phyloP scores from a whole-genome alignment of 2,888 invertebrate genomes.

The Hirtodrosophila alboralis region DNA sequence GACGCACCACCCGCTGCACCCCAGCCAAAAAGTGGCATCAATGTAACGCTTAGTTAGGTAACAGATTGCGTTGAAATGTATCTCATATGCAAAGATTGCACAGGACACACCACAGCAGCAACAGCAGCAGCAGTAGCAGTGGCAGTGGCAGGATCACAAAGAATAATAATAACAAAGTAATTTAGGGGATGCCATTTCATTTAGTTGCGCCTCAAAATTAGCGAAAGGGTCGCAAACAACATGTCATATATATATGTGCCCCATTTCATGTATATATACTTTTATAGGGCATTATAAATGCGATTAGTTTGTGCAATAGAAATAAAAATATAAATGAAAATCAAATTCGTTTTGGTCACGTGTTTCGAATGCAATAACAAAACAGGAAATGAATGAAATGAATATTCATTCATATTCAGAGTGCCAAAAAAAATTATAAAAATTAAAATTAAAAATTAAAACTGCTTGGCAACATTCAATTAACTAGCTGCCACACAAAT shows the following conservation, averaged over 20 bases:
- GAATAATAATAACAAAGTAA: conserved; percentile 9
- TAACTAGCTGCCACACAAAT: conserved; percentile 65
- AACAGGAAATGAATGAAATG: conserved; percentile 39
- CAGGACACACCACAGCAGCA: conserved; percentile 27
- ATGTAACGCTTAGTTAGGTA: conserved; percentile 80
- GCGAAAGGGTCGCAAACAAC: conserved; percentile 69
- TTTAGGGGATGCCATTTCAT: conserved; percentile 60
- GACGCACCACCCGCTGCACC: conserved; percentile 36
- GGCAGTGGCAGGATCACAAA: conserved; percentile 10
- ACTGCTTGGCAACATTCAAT: conserved; percentile 46
- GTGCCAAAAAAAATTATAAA: conserved; percentile 16
- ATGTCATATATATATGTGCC: conserved; percentile 38
- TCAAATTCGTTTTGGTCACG: conserved; percentile 84
- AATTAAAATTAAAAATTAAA: conserved; percentile 7
- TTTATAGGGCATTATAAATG: conserved; percentile 48
- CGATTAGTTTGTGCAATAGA: conserved; percentile 57
- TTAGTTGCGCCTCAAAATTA: conserved; percentile 61
- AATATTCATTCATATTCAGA: conserved; percentile 10
- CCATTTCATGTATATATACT: conserved; percentile 34
- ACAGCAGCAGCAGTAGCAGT: no score
- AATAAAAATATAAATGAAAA: conserved; percentile 83
- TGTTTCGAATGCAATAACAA: conserved; percentile 69
- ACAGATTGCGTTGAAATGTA: conserved; percentile 74
- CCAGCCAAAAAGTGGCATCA: conserved; percentile 31
- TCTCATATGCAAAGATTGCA: conserved; percentile 56